phyloP scores from a whole-genome alignment of 2,797 vertebrate genomes.

The Thalassophryne amazonica region DNA sequence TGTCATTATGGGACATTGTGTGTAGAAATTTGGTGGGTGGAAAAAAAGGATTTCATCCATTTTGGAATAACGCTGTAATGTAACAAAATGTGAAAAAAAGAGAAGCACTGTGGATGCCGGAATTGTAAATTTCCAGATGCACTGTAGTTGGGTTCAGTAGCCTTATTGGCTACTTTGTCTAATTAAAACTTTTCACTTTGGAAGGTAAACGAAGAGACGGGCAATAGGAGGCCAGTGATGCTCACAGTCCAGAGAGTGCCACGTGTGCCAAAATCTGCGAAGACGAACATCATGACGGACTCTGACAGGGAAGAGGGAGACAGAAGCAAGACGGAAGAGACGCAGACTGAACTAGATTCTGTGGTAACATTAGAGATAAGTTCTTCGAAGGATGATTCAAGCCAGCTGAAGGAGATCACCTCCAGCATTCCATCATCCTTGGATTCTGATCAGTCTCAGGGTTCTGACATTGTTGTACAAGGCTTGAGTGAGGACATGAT shows the following conservation, averaged over 20 bases:
- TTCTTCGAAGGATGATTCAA: slow-evolving; percentile 74
- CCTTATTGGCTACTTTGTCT: not conserved
- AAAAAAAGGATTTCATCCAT: too few species aligned
- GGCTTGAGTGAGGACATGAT: slow-evolving; percentile 91
- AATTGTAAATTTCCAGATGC: too few species aligned
- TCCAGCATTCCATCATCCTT: slow-evolving; percentile 47
- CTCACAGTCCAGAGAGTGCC: slow-evolving; percentile 89
- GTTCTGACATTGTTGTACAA: slow-evolving; percentile 83
- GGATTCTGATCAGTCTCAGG: slow-evolving; percentile 51
- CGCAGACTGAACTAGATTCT: slow-evolving; percentile 64
- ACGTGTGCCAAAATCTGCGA: slow-evolving; percentile 81
- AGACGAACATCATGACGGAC: slow-evolving; percentile 81
- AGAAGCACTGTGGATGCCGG: too few species aligned
- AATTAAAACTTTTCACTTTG: slow-evolving; percentile 1
- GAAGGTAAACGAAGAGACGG: slow-evolving; percentile 95
- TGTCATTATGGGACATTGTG: too few species aligned
- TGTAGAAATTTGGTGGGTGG: too few species aligned
- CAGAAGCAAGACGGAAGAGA: slow-evolving; percentile 71
- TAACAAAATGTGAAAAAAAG: too few species aligned
- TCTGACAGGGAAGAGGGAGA: slow-evolving; percentile 87
- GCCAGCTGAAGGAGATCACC: slow-evolving; percentile 67
- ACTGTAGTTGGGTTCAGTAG: not conserved
- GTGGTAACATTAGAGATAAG: slow-evolving; percentile 75
- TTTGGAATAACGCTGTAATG: too few species aligned
- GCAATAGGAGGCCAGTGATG: slow-evolving; percentile 94